A percentile compares a stretch with the other conserved stretches of the same genome.
Evolutionary conservation across 1,140 invertebrate genomes (phyloP).

Genomic region (Euwallacea fornicatus): DNA sequence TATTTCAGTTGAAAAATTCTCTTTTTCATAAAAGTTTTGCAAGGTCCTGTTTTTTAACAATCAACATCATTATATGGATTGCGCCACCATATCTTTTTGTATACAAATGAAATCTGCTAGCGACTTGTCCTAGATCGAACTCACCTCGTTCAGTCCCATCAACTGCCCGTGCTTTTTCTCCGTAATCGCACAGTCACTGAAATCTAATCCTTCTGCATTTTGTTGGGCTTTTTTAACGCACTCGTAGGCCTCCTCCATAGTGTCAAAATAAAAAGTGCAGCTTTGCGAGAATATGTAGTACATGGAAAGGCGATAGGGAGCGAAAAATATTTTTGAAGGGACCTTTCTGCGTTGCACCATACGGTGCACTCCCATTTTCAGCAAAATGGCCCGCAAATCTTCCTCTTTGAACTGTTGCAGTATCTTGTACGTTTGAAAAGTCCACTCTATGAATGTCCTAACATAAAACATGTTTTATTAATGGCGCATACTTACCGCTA

Average conservation of each 20-base stretch:
- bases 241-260: slow-evolving; percentile 31
- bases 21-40: too few species aligned
- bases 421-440: slow-evolving; percentile 68
- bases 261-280: slow-evolving; percentile 23
- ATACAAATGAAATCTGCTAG: slow-evolving; percentile 34
- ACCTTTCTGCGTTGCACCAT: slow-evolving; percentile 61
- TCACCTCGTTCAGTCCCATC: slow-evolving; percentile 42
- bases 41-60: too few species aligned
- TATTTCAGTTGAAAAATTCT: too few species aligned
- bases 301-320: slow-evolving; percentile 38
- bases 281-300: slow-evolving; percentile 37
- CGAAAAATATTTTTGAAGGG: slow-evolving; percentile 27
- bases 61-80: too few species aligned
- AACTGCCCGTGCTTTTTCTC: slow-evolving; percentile 36
- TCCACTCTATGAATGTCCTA: slow-evolving; percentile 53
- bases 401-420: slow-evolving; percentile 71
- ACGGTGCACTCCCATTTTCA: slow-evolving; percentile 60
- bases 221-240: slow-evolving; percentile 23
- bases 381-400: slow-evolving; percentile 61
- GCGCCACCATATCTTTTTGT: too few species aligned
- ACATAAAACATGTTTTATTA: not conserved
- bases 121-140: too few species aligned
- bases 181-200: slow-evolving; percentile 6
- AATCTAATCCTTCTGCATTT: slow-evolving; percentile 8
- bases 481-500: too few species aligned